These are phyloP conservation scores for Lates calcarifer DNA, from an alignment of 2,113 vertebrate genomes.

Conservation along the genomic window DNA sequence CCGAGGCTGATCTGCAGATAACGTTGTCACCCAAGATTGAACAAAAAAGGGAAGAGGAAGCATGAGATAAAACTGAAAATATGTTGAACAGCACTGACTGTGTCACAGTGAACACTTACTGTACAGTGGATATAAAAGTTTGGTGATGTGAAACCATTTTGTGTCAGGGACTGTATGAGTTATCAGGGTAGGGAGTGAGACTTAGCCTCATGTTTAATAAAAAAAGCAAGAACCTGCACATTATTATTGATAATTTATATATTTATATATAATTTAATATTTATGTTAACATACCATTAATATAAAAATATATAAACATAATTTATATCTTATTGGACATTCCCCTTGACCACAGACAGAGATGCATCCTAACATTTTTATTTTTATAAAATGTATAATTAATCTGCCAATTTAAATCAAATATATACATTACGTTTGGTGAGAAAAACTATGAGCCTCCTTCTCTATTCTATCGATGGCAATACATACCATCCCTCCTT, in stretches of 20 bases:
- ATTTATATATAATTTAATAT: no score
- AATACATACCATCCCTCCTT: no score
- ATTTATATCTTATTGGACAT: not conserved
- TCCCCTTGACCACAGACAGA: not conserved
- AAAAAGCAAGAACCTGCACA: not conserved
- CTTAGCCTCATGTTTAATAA: no score
- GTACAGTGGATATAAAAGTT: not conserved
- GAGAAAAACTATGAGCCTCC: no score
- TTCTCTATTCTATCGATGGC: no score
- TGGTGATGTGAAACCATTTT: not conserved
- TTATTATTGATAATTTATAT: no score
- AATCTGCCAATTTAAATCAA: not conserved
- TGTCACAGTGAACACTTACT: not conserved
- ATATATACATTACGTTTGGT: not conserved
- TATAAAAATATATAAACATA: not conserved
- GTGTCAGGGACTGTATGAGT: not conserved
- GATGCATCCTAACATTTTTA: not conserved
- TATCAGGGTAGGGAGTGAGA: not conserved
- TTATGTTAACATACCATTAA: no score
- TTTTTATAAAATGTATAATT: not conserved
- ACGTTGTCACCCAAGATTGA: not conserved
- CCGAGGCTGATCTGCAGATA: conserved; percentile 11
- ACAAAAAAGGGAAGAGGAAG: conserved; percentile 17
- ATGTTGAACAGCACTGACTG: not conserved
- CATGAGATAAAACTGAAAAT: not conserved